phyloP scores from a whole-genome alignment of 2,113 vertebrate species.

The Ranitomeya variabilis region DNA sequence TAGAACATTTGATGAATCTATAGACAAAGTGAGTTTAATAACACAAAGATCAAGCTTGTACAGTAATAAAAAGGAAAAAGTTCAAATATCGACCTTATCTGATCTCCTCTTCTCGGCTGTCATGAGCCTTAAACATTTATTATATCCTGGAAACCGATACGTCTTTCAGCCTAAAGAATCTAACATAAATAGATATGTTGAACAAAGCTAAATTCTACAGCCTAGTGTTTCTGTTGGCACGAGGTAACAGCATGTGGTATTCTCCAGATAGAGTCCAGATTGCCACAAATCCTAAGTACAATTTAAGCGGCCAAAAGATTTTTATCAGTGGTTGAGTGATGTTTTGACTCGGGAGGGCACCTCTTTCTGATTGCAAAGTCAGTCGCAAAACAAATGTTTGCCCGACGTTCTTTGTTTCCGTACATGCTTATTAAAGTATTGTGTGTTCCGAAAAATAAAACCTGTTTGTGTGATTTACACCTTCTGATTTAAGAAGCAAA shows the following conservation, averaged over 20 bases:
- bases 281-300: conserved; percentile 52
- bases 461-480: not conserved
- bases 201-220: conserved; percentile 51
- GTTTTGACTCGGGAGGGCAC: conserved; percentile 51
- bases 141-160: conserved; percentile 51
- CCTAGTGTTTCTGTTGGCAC: conserved; percentile 55
- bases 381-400: conserved; percentile 7
- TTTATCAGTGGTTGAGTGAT: conserved; percentile 51
- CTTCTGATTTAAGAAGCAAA: not conserved
- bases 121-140: conserved; percentile 48
- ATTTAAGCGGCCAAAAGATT: conserved; percentile 55
- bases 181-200: conserved; percentile 52
- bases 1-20: not conserved
- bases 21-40: conserved; percentile 36
- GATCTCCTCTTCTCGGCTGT: conserved; percentile 38
- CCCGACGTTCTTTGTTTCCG: conserved; percentile 29
- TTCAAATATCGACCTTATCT: conserved; percentile 49
- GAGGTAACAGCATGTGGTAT: conserved; percentile 53
- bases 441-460: not conserved
- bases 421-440: conserved; percentile 27
- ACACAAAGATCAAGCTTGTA: conserved; percentile 10
- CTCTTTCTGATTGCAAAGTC: conserved; percentile 6
- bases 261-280: conserved; percentile 57
- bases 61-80: conserved; percentile 40
- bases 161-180: conserved; percentile 41